phyloP scores from a whole-genome alignment of 2,888 invertebrate species.

The Andrena trimmerana region DNA sequence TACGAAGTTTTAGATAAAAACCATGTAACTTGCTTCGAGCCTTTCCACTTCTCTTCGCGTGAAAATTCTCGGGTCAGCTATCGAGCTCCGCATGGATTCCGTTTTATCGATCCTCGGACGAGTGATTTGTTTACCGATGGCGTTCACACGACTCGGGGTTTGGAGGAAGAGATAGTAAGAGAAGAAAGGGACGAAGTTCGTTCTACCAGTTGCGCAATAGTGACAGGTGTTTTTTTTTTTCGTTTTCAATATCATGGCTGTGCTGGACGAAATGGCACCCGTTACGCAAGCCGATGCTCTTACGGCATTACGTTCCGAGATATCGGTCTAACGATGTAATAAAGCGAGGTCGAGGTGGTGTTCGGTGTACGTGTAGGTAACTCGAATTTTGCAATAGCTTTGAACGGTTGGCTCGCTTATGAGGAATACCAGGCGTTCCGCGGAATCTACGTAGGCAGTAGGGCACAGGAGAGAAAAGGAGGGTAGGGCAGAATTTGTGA shows the following conservation, averaged over 20 bases:
- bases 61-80: slow-evolving; percentile 1
- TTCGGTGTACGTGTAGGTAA: slow-evolving; percentile 8
- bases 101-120: slow-evolving; percentile 19
- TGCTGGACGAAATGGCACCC: slow-evolving; percentile 18
- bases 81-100: not conserved
- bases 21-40: too few relatives aligned
- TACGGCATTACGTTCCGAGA: not conserved
- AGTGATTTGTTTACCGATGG: slow-evolving; percentile 28
- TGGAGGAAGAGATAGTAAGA: not conserved
- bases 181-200: not conserved
- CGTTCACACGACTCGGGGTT: slow-evolving; percentile 17
- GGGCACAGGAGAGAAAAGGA: too few relatives aligned
- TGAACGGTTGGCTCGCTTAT: not conserved
- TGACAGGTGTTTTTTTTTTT: slow-evolving; percentile 9
- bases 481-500: too few relatives aligned
- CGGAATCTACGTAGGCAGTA: not conserved
- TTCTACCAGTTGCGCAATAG: not conserved
- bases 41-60: not conserved
- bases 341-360: slow-evolving; percentile 13
- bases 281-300: slow-evolving; percentile 34
- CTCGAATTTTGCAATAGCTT: slow-evolving; percentile 15
- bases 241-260: not conserved
- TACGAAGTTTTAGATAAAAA: too few relatives aligned
- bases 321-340: slow-evolving; percentile 18
- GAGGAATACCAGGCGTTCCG: not conserved